These are phyloP conservation scores for Cryptomyrus ogoouensis DNA, from an alignment of 2,113 vertebrate genomes.

Conservation along the genomic window DNA sequence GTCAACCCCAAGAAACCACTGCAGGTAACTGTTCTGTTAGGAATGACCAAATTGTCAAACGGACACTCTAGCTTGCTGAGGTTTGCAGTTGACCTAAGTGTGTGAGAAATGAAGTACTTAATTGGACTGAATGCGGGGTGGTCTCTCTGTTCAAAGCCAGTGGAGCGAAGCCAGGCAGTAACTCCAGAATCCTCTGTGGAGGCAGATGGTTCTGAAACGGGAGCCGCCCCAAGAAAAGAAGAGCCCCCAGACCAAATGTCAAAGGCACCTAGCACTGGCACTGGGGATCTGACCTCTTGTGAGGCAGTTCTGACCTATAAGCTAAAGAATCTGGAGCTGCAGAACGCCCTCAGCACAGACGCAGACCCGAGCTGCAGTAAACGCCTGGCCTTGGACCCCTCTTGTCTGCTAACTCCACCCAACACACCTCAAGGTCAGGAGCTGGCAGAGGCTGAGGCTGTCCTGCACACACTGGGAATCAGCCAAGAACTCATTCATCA, in stretches of 20 bases:
- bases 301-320: constrained; percentile 48
- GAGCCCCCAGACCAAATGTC: not conserved
- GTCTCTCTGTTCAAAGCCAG: not conserved
- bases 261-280: not conserved
- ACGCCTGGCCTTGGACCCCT: constrained; percentile 41
- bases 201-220: constrained; percentile 24
- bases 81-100: not conserved
- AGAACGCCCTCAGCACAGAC: constrained; percentile 28
- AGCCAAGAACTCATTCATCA: constrained; percentile 16
- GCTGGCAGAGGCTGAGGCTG: constrained; percentile 21
- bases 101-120: not conserved
- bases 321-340: constrained; percentile 51
- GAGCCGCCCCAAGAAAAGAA: constrained; percentile 26
- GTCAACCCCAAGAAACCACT: not conserved
- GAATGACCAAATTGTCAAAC: not conserved
- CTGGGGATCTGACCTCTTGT: constrained; percentile 37
- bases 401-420: constrained; percentile 57
- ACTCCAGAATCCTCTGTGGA: constrained; percentile 19
- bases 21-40: constrained; percentile 33
- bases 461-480: not conserved
- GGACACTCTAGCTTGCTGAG: not conserved
- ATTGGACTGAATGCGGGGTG: not conserved
- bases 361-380: constrained; percentile 20
- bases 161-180: not conserved
- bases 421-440: constrained; percentile 49